Conservation (phyloP, 2,797 vertebrate genomes). For the Anniella stebbinsi region DNA sequence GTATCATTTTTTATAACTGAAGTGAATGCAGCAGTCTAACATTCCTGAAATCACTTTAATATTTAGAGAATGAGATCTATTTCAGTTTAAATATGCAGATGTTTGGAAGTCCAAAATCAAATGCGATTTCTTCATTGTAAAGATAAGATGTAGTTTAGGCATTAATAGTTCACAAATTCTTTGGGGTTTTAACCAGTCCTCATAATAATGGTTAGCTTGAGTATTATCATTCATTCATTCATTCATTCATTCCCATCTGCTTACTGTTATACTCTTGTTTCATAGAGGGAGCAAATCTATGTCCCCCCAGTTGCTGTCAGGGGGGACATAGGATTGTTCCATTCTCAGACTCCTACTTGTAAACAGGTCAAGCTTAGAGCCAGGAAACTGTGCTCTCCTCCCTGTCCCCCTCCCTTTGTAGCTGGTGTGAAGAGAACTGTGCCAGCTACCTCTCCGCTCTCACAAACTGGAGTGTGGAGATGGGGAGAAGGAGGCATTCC, state of each 20-base stretch:
- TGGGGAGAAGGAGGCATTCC: no score
- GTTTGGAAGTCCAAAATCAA: not conserved
- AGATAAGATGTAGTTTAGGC: not conserved
- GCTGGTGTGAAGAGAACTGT: no score
- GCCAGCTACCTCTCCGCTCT: no score
- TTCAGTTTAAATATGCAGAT: not conserved
- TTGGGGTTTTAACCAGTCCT: not conserved
- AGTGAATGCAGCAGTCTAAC: not conserved
- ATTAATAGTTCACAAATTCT: not conserved
- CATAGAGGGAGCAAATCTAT: no score
- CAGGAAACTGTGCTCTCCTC: no score
- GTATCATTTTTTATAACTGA: not conserved
- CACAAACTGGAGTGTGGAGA: no score
- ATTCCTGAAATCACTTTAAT: slow-evolving; percentile 10
- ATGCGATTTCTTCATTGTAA: slow-evolving; percentile 4
- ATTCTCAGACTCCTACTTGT: no score
- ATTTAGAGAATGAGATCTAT: not conserved
- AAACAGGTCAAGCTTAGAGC: no score
- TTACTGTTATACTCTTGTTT: not conserved
- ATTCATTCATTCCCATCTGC: not conserved
- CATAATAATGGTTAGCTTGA: not conserved
- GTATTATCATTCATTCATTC: no score
- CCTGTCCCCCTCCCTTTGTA: no score
- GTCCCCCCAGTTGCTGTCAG: no score
- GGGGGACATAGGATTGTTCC: no score